Percentiles rank a stretch among this genome's conserved stretches.
These are phyloP conservation scores for Bagarius yarrelli DNA, from an alignment of 2,113 vertebrate species.

Conservation along the genomic window DNA sequence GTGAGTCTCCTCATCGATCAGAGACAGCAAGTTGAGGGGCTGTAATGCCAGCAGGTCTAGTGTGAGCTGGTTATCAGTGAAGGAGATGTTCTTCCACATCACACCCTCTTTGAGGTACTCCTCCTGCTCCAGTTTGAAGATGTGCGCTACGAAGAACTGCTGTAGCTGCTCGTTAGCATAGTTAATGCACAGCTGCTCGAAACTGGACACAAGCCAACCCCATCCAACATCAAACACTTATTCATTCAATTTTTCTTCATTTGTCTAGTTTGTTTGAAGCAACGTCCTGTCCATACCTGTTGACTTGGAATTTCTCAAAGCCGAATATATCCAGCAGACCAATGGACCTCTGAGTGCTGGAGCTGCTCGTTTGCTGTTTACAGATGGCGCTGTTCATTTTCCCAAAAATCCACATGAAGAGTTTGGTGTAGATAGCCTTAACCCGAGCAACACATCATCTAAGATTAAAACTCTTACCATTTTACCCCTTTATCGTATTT, in stretches of 20 bases:
- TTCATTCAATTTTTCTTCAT: background rate
- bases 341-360: slow-evolving; percentile 69
- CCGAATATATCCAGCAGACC: slow-evolving; percentile 97
- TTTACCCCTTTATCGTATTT: no score
- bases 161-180: slow-evolving; percentile 95
- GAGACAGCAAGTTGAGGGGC: slow-evolving; percentile 86
- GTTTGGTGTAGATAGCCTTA: slow-evolving; percentile 85
- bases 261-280: background rate
- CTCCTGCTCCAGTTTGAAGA: slow-evolving; percentile 90
- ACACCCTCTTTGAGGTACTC: slow-evolving; percentile 83
- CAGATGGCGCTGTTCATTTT: slow-evolving; percentile 86
- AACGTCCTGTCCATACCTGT: slow-evolving; percentile 75
- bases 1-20: slow-evolving; percentile 90
- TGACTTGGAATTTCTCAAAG: slow-evolving; percentile 91
- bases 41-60: slow-evolving; percentile 81
- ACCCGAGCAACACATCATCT: slow-evolving; percentile 6
- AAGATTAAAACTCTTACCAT: no score
- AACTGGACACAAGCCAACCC: slow-evolving; percentile 69
- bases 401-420: slow-evolving; percentile 90
- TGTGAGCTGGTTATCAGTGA: slow-evolving; percentile 78
- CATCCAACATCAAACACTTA: background rate
- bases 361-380: slow-evolving; percentile 61
- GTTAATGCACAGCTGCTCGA: slow-evolving; percentile 97
- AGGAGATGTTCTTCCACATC: slow-evolving; percentile 79
- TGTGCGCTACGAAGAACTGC: slow-evolving; percentile 88